phyloP scores from a whole-genome alignment of 2,797 vertebrate genomes.

The Vultur gryphus region DNA sequence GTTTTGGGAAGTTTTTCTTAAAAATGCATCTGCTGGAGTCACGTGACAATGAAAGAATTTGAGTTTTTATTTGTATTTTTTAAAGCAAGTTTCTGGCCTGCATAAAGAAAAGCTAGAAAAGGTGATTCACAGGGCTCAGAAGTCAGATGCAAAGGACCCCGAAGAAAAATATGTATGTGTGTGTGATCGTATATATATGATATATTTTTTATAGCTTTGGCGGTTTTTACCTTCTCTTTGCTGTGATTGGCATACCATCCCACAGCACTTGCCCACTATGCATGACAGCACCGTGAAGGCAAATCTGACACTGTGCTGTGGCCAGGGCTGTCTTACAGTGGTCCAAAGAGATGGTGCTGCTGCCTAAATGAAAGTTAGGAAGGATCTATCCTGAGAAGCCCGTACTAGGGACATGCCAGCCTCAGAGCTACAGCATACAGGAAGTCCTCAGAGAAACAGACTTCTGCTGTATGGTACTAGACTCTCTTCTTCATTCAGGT shows the following conservation, averaged over 20 bases:
- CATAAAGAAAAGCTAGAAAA: neutral
- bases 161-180: neutral
- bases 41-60: neutral
- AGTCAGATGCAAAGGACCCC: neutral
- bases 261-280: neutral
- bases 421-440: neutral
- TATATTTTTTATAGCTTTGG: neutral
- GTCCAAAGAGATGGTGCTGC: neutral
- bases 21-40: neutral
- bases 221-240: neutral
- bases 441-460: neutral
- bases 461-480: neutral
- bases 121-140: neutral
- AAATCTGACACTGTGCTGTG: neutral
- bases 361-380: neutral
- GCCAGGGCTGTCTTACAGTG: neutral
- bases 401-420: neutral
- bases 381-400: neutral
- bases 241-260: neutral
- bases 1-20: neutral
- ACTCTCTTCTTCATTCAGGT: neutral
- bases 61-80: neutral
- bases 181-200: neutral
- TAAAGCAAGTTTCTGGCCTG: neutral
- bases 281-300: neutral